Base-by-base conservation (phyloP, 2,888 invertebrate species). In the Rhopalosiphum nymphaeae region DNA sequence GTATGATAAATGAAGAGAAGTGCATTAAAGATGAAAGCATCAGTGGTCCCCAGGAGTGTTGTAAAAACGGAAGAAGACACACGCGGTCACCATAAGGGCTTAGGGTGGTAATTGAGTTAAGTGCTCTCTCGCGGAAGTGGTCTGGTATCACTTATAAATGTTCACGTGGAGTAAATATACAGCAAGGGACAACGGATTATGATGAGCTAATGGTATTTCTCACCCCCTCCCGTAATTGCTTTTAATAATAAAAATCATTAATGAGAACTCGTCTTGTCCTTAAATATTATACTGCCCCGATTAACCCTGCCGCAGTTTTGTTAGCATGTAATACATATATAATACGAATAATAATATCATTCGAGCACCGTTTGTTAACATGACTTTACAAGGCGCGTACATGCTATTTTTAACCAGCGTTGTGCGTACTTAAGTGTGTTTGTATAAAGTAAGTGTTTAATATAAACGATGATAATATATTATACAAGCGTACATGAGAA, bases 1-100 rank as follows among this genome's bases (percentile, higher is more conserved):
- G 94, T 94, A 93, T 93, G 94, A 94, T 94, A 94, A 94, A 94
- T 94, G 90, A 94, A 94, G 94, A 94, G 86, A 91, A 94, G 61
- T 85, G 94, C 94, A 94, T 94, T 94, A 94, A 94, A 91, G 90
- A 94, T 90, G 94, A 94, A 91, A 94, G 86, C 94, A 91, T 86
- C 94, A 9, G 61, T 42, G 94, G 93, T 56, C 94, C 94, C 94
- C 94, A 94, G 49, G 94, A 94, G 94, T 94, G 94, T 94, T 94
- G 94, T 94, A 94, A 94, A 94, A 93, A 91, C 90, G 94, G 89
- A 94, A 94, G 85, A 90, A 86, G 85, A 94, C 94, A 90, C 93
- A 84, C 93, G 94, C 93, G 94, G 94, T 91, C 86, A 91, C 94
- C 94, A 86, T 90, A 90, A 86, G 94, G 61, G 90, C 67, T 46